A percentile compares a stretch with the other conserved stretches of the same genome.
Evolutionary conservation across 64 coral and sea anemone genomes (phyloP).

Genomic region (Stylophora pistillata): DNA sequence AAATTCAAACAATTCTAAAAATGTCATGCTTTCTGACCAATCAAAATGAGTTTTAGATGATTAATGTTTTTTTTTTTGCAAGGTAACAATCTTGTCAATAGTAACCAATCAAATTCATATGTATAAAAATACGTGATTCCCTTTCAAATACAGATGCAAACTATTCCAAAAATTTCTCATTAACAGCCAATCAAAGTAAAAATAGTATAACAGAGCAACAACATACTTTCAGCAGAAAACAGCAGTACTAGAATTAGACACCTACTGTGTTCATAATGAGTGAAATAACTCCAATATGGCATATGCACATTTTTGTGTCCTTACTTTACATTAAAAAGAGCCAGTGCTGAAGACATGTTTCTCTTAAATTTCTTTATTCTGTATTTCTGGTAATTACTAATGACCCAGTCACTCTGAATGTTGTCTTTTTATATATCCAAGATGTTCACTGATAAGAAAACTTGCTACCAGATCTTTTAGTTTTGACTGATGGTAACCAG

Average conservation of each 20-base stretch:
- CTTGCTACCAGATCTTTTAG: neutral
- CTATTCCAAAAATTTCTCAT: conserved; percentile 34
- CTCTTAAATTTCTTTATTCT: no score
- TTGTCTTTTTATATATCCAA: neutral
- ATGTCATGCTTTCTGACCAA: neutral
- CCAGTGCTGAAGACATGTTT: no score
- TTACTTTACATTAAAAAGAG: no score
- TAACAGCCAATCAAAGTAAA: neutral
- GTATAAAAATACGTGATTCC: neutral
- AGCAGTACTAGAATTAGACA: neutral
- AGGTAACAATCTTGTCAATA: neutral
- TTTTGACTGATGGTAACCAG: neutral
- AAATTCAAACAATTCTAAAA: conserved; percentile 8
- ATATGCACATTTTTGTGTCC: no score
- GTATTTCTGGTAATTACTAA: neutral
- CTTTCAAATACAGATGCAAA: neutral
- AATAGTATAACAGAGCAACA: neutral
- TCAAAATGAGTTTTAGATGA: neutral
- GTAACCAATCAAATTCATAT: neutral
- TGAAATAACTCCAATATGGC: neutral
- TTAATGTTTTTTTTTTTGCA: no score
- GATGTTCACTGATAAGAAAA: neutral
- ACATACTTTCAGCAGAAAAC: neutral
- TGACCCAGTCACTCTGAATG: neutral
- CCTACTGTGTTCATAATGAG: neutral